A percentile compares a stretch with the other conserved stretches of the same genome.
phyloP scores from a whole-genome alignment of 2,113 vertebrate species.

The Carettochelys insculpta region DNA sequence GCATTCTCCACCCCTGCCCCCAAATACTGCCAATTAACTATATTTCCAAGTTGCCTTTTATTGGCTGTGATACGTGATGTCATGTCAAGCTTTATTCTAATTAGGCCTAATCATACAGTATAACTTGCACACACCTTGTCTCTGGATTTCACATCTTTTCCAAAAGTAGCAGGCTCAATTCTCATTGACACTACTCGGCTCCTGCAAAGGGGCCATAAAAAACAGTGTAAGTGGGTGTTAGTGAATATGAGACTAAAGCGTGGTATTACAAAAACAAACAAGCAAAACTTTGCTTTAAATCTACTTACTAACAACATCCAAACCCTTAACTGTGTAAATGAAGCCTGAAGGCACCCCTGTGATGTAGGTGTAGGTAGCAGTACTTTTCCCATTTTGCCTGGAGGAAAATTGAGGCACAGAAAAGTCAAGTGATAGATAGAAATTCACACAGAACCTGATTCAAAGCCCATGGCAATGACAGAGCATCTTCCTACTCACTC shows the following conservation, averaged over 20 bases:
- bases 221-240: neutral
- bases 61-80: neutral
- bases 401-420: too few relatives aligned
- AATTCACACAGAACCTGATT: neutral
- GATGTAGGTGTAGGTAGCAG: neutral
- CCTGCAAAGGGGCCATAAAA: neutral
- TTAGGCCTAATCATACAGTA: neutral
- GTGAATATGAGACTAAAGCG: neutral
- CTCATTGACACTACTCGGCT: neutral
- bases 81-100: neutral
- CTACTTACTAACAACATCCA: neutral
- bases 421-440: neutral
- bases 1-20: too few relatives aligned
- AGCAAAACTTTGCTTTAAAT: too few relatives aligned
- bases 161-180: neutral
- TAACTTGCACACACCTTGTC: neutral
- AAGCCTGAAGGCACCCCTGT: neutral
- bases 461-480: neutral
- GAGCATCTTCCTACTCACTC: neutral
- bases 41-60: neutral
- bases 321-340: neutral
- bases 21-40: rapidly evolving
- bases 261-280: too few relatives aligned
- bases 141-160: neutral
- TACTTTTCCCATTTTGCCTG: neutral